Evolutionary conservation across 2,113 vertebrate species (phyloP), one percentile per base, ranked within the genome.

Genomic region (Benitochromis conjunctus): DNA sequence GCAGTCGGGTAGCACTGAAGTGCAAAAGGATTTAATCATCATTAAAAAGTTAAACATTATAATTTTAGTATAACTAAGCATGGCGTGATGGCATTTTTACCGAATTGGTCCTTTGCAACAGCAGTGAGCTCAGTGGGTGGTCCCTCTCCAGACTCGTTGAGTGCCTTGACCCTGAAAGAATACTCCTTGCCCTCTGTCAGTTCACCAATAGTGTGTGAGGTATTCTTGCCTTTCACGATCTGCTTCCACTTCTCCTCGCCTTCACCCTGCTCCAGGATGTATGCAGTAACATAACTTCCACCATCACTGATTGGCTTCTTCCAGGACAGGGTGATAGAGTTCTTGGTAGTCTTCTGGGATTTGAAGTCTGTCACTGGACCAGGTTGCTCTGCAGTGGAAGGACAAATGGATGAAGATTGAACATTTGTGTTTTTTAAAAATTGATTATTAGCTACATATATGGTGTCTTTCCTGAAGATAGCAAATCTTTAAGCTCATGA

Each of bases 221-320:
- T 96, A 86, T 93, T 97, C 90, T 97, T 97, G 54, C 97, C 96
- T 83, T 96, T 96, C 96, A 97, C 95, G n/a, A 99, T 96, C 93
- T 97, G 93, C 89, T 95, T 97, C 98, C 98, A 99, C 85, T 98
- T 98, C 56, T 97, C 97, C 56, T 97, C 97, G 74, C 96, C 96
- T 83, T 93, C 95, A 79, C 97, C 94, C 77, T 98, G 94, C 82
- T 99, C 98, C 1, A 99, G 96, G 71, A 96, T 85, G 84, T 99
- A 99, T 43, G 97, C 97, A n/a, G 81, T 96, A 81, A 99, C 95
- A 58, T 96, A 95, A 90, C 98, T 99, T 91, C 98, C 98, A 19
- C 99, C 99, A 89, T 99, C 97, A 31, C 96, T 98, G 81, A 97
- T 89, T 55, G 99, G 99, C 84, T 98, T 99, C 94, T 99, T 99